Base-by-base conservation (phyloP, 2,797 vertebrate species). In the Dromococcyx pavoninus region DNA sequence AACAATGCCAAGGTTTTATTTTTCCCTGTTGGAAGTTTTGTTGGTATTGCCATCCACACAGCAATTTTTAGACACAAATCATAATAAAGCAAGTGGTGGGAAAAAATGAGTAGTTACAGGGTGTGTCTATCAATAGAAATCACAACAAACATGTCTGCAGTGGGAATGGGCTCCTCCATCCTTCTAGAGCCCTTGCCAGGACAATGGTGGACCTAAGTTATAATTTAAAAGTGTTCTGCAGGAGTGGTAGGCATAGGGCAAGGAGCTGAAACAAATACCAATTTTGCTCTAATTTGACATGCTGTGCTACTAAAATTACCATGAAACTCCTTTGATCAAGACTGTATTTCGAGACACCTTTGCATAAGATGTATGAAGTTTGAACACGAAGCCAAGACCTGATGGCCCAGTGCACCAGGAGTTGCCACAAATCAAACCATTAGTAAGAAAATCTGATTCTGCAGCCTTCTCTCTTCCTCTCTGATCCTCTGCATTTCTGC, bases 181-280 rank as follows among this genome's bases (percentile, higher is more conserved):
- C 27, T 50, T 14, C 60, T 7, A 41, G 33, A 83, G 51, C 58
- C 50, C 48, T n/a, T 11, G 22, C 13, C 28, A 39, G 17, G 56
- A 35, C 37, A 25, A 3, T 1, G 7, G 14, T 0, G 23, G 39
- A 24, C 8, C 7, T 4, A 2, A 48, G 44, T 1, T 25, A 19
- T 17, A 2, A 5, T 12, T 2, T 3, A 54, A 65, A 58, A 37
- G 56, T 30, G 5, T 32, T 18, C 83, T 81, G 53, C 56, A 62
- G 43, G 46, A 77, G 37, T 1, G 22, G 61, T 3, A 69, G 72
- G 39, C 15, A 7, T 6, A 50, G 53, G 53, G 39, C 57, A 69
- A 44, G 69, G 58, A 72, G 73, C 56, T 11, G 37, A 57, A 86
- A 67, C 89, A 91, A 50, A 82, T 0, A 5, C 0, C 6, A 51